Base-by-base conservation (phyloP, 2,888 invertebrate species). In the Machimus rusticus region DNA sequence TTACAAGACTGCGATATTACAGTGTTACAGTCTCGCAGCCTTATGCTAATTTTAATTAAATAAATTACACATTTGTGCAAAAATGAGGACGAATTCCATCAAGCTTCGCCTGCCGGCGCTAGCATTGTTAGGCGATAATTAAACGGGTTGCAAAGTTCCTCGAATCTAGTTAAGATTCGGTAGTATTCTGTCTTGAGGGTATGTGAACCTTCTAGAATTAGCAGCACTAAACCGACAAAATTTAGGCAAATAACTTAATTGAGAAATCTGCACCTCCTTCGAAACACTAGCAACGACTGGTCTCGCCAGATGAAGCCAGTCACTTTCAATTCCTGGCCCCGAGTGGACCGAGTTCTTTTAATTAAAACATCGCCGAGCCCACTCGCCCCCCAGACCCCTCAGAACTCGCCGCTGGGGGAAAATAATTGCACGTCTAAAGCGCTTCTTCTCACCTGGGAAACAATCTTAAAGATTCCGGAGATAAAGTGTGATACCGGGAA, bases 11-110 rank as follows among this genome's bases (percentile, higher is more conserved):
- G 55, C 78, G 43, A 84, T 74, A 78, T 28, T 86, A 57, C 74
- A 39, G 5, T 74, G 43, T 74, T 66, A 39, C 78, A 77, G 37
- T 37, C 39, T 78, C 57, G n/a, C 57, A 16, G 37, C 78, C 77
- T 77, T 78, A 86, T 86, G 86, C 77, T 86, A 78, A 86, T 86
- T 86, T 86, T 86, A 86, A 86, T 86, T 86, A 86, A 78, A 78
- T 86, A 78, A 86, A 78, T 78, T 86, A 86, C 77, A 78, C 66
- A 76, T 78, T 77, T 57, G 74, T 46, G 34, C 77, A 51, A 46
- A 74, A 77, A 86, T 51, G 74, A 66, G 43, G 51, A 81, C 51
- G 51, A 31, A 81, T 81, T 81, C 55, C 51, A 81, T 81, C 81
- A 81, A 9, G 55, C 19, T 51, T 16, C 55, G 39, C 51, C 28